phyloP scores from a whole-genome alignment of 2,888 invertebrate genomes.

The Leucoptera coffeella region DNA sequence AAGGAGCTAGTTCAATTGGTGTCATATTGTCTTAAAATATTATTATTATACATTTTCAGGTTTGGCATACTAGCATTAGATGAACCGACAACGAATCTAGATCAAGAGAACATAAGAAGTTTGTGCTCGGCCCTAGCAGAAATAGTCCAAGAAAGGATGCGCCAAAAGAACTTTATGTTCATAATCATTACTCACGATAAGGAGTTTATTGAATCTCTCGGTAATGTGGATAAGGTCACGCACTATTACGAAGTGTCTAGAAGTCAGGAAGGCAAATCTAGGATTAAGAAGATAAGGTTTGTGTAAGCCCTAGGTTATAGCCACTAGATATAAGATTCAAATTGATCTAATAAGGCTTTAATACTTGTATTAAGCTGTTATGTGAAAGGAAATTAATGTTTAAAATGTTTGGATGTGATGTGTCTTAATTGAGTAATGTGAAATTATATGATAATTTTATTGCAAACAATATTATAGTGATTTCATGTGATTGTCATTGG shows the following conservation, averaged over 20 bases:
- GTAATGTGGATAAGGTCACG: constrained; percentile 64
- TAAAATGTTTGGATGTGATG: no score
- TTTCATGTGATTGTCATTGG: no score
- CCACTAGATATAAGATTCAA: no score
- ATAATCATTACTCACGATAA: constrained; percentile 97
- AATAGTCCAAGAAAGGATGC: constrained; percentile 59
- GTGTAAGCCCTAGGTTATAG: no score
- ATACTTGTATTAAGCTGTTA: no score
- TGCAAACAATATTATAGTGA: no score
- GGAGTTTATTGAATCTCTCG: constrained; percentile 77
- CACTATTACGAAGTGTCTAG: constrained; percentile 66
- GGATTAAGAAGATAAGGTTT: constrained; percentile 41
- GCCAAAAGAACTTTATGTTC: constrained; percentile 80
- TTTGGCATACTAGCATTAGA: constrained; percentile 95
- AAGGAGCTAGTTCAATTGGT: no score
- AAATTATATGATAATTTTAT: no score
- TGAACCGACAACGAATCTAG: constrained; percentile 98
- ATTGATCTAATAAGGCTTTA: no score
- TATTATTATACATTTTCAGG: constrained; percentile 33
- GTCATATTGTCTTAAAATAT: no score
- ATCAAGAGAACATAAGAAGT: constrained; percentile 79
- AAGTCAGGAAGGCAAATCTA: constrained; percentile 53
- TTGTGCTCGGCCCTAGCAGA: constrained; percentile 71
- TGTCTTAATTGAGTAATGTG: no score
- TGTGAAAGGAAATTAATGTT: no score